Base-by-base conservation (phyloP, 1,140 invertebrate genomes). In the Listronotus oregonensis region DNA sequence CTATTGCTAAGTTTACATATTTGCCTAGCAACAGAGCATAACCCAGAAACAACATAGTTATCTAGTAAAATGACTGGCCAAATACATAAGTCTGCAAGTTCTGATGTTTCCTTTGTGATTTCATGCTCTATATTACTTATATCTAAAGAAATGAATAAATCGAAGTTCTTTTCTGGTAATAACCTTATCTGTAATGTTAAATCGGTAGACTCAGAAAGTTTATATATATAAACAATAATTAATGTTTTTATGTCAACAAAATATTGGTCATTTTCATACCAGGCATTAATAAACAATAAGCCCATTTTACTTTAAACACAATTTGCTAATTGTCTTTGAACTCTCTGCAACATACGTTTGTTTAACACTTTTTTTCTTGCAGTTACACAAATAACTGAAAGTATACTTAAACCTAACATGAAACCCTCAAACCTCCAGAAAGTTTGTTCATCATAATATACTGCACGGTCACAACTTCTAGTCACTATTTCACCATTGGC, bases 341-440 rank as follows among this genome's bases (percentile, higher is more conserved):
- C 80, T 44, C 80, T 77, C 55, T 80, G 71, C 57, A 82, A 69
- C 52, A 80, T 80, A 7, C 81, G 70, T 32, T 81, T 74, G 54
- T 80, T 79, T 27, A 83, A 66, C 8, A 77, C 75, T 64, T 68
- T 71, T 44, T 74, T 75, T 43, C 78, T 71, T 11, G 74, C 63
- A 34, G 68, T 59, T 14, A 78, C 75, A 71, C 69, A 77, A 15
- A 71, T 60, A 59, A 75, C 85, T 21, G 89, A 91, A 10, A 88
- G 70, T 6, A 88, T 66, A 9, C 87, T 87, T 32, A 89, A 56
- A 0, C 86, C 75, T 71, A 93, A 88, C 78, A 89, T 88, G 64
- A 88, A 85, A 11, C 83, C 83, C 74, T 94, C 88, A 77, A 96
- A 96, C 73, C 91, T 88, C 86, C 93, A 93, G 79, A 92, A 96